phyloP scores from a whole-genome alignment of 2,797 vertebrate species.

The Rhinichthys osculus region DNA sequence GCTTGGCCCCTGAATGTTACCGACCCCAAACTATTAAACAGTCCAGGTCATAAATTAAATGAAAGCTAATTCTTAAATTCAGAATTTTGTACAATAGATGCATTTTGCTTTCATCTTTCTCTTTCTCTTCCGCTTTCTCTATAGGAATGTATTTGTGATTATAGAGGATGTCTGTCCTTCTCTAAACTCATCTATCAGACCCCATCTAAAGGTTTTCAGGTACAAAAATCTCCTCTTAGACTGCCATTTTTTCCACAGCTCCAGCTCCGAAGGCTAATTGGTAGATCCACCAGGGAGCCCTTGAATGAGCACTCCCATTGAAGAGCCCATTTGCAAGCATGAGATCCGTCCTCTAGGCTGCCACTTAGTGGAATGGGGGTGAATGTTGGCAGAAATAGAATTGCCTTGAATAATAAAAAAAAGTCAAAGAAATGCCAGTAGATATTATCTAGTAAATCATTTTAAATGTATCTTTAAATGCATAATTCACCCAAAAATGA shows the following conservation, averaged over 20 bases:
- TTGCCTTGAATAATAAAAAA: background rate
- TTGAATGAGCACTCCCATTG: background rate
- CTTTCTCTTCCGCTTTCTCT: too few species aligned
- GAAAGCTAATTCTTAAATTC: background rate
- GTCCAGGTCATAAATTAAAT: background rate
- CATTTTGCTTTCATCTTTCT: too few species aligned
- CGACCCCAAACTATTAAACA: background rate
- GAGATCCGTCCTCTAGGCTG: background rate
- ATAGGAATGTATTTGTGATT: background rate
- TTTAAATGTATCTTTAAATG: background rate
- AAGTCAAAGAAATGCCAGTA: background rate
- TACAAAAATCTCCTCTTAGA: background rate
- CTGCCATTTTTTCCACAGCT: background rate
- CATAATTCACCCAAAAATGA: background rate
- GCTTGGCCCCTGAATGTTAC: background rate
- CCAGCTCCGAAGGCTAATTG: background rate
- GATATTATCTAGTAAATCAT: background rate
- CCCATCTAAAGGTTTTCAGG: background rate
- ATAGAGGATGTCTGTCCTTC: background rate
- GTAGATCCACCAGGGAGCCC: background rate
- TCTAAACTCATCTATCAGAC: background rate
- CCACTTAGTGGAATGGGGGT: background rate
- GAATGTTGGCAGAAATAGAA: background rate
- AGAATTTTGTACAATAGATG: background rate
- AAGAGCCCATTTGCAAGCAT: constrained; percentile 13